These are phyloP conservation scores for Campoplex capitator DNA, from an alignment of 2,888 invertebrate species.

Conservation along the genomic window DNA sequence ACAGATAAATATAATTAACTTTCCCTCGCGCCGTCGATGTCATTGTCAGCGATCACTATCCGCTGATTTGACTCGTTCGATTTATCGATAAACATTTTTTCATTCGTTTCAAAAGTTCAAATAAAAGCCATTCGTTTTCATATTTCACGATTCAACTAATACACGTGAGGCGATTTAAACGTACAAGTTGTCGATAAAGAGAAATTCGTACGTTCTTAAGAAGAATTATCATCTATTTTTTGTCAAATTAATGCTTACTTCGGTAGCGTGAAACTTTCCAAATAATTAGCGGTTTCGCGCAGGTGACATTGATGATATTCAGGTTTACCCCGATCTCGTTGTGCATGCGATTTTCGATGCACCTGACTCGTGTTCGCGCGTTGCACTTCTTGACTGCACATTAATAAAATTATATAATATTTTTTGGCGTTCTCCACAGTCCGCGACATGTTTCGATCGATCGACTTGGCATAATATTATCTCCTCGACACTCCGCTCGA, in stretches of 20 bases:
- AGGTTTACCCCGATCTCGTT: constrained; percentile 38
- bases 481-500: background rate
- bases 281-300: constrained; percentile 65
- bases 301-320: constrained; percentile 66
- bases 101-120: background rate
- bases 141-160: background rate
- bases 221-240: constrained; percentile 2
- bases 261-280: constrained; percentile 63
- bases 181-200: background rate
- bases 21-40: background rate
- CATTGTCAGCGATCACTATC: background rate
- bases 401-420: constrained; percentile 38
- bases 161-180: background rate
- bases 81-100: background rate
- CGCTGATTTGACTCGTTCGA: too few relatives aligned
- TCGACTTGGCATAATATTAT: background rate
- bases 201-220: background rate
- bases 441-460: background rate
- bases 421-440: constrained; percentile 16
- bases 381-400: background rate
- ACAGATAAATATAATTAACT: background rate
- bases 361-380: constrained; percentile 37
- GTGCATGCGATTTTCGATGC: constrained; percentile 30
- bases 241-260: constrained; percentile 13
- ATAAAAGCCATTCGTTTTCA: background rate